These are phyloP conservation scores for Pelusios castaneus DNA, from an alignment of 2,113 vertebrate genomes.

Conservation along the genomic window DNA sequence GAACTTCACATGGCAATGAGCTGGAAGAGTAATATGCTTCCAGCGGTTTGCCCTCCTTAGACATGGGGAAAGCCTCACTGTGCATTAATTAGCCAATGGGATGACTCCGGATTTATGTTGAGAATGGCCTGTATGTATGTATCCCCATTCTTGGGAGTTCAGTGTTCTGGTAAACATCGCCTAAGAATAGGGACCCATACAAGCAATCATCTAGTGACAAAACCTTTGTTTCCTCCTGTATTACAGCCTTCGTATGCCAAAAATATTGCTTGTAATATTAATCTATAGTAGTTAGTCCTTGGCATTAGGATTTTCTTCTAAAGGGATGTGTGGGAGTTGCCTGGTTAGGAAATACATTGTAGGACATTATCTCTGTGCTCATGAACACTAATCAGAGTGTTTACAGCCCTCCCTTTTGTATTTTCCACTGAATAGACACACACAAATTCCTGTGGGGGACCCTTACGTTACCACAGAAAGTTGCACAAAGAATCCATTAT, in stretches of 20 bases:
- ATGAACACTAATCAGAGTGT: constrained; percentile 43
- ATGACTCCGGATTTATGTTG: neutral
- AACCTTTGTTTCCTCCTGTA: neutral
- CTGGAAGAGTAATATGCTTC: constrained; percentile 8
- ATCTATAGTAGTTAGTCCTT: neutral
- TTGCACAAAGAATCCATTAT: constrained; percentile 61
- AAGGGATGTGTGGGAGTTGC: neutral
- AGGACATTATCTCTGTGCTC: constrained; percentile 39
- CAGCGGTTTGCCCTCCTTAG: constrained; percentile 5
- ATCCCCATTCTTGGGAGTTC: neutral
- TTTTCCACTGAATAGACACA: constrained; percentile 37
- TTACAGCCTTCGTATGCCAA: neutral
- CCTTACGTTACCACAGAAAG: neutral
- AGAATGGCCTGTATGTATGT: neutral
- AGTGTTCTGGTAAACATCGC: neutral
- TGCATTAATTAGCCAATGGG: constrained; percentile 30
- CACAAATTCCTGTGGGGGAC: constrained; percentile 51
- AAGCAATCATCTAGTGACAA: neutral
- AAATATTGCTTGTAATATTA: neutral
- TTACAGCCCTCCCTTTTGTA: constrained; percentile 53
- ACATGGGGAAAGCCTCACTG: neutral
- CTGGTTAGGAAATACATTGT: neutral
- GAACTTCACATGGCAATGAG: constrained; percentile 3
- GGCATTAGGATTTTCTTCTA: neutral
- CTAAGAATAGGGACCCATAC: neutral